Evolutionary conservation across 2,797 vertebrate genomes (phyloP), one percentile per base, ranked within the genome.

Genomic region (Loris lydekkerianus): DNA sequence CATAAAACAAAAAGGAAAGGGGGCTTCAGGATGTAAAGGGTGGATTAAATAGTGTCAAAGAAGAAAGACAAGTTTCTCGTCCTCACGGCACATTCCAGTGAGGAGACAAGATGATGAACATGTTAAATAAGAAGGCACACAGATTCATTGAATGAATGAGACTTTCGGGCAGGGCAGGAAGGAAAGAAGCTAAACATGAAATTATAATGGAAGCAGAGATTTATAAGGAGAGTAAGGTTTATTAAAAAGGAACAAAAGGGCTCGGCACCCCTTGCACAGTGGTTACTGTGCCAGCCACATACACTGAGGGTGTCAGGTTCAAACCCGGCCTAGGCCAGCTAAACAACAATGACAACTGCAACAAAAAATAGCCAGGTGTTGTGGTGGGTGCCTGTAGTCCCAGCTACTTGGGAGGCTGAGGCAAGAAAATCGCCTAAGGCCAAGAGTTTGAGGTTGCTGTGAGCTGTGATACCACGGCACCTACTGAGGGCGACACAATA

Each of bases 181-280:
- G 20, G 60, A 87, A 73, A 78, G 63, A 90, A 29, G 7, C 25
- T 58, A 82, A 90, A 65, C 20, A 60, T 11, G 31, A 76, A 18
- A 69, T 29, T 69, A 78, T 77, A 91, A 67, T 89, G 65, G 94
- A 80, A 90, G 77, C 49, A 69, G 83, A 96, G 49, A 82, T 76
- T 58, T 86, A 58, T 63, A 27, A 84, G 27, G 34, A 89, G 20
- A 77, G 10, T 78, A 65, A 65, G 40, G 11, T 67, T 80, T 86
- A 56, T 31, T 69, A 73, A 67, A 96, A 93, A 85, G 34, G 43
- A 83, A 29, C 21, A 75, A 65, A 92, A 78, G 18, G 46, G 46
- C 46, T 49, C 46, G 11, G 46, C 11, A 11, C 46, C 46, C 46
- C 2, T 49, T 11, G 46, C 46, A 49, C 46, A 49, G 46, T 49